These are phyloP conservation scores for Dermatophagoides farinae DNA, from an alignment of 1,140 invertebrate species.

Conservation along the genomic window DNA sequence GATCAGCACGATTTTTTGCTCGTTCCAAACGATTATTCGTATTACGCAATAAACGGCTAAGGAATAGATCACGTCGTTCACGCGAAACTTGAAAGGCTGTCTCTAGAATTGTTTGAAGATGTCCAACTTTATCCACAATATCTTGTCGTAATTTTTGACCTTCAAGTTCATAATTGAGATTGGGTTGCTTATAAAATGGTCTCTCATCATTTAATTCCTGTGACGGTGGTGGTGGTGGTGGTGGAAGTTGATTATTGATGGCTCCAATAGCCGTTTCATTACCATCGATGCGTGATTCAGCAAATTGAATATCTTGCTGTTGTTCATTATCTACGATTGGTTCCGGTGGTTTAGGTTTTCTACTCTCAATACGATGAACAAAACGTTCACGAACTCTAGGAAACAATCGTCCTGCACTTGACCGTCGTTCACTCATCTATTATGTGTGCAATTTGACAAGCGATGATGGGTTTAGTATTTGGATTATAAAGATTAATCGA, in stretches of 20 bases:
- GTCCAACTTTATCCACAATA: slow-evolving; percentile 6
- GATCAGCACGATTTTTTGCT: slow-evolving; percentile 12
- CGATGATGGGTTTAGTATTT: too few species aligned
- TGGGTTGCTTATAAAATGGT: not conserved
- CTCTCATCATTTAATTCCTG: not conserved
- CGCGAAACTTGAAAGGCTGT: slow-evolving; percentile 12
- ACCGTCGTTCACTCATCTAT: too few species aligned
- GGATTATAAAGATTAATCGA: too few species aligned
- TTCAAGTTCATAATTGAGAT: slow-evolving; percentile 8
- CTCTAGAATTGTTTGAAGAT: slow-evolving; percentile 14
- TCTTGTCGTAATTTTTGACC: slow-evolving; percentile 10
- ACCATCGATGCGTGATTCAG: too few species aligned
- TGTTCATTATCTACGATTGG: too few species aligned
- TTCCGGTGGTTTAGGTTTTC: too few species aligned
- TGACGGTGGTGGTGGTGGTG: not conserved
- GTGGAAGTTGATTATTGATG: not conserved
- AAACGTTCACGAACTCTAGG: too few species aligned
- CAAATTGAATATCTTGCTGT: too few species aligned
- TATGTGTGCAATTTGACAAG: too few species aligned
- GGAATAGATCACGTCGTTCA: slow-evolving; percentile 13
- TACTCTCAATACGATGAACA: too few species aligned
- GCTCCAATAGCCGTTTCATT: too few species aligned
- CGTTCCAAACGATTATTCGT: slow-evolving; percentile 12
- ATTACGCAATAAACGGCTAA: slow-evolving; percentile 9
- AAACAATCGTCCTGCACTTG: too few species aligned